Conservation (phyloP, 2,888 invertebrate genomes). For the Cepaea hortensis region DNA sequence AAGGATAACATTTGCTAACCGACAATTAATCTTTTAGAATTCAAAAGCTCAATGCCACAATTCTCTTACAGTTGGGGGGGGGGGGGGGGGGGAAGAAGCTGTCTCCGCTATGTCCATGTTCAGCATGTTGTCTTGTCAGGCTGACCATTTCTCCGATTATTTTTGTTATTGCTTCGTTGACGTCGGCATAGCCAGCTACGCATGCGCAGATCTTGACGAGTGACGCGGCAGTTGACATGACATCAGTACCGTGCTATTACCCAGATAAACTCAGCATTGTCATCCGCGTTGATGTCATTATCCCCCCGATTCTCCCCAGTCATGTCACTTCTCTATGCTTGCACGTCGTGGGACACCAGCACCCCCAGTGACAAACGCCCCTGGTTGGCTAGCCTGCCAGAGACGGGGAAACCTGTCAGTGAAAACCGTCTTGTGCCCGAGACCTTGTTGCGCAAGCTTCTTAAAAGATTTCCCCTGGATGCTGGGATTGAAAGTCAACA, state of each 20-base stretch:
- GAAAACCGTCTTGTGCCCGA: slow-evolving; percentile 8
- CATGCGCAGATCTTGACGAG: neutral
- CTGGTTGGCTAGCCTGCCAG: neutral
- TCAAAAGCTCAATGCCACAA: too few relatives aligned
- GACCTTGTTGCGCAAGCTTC: slow-evolving; percentile 30
- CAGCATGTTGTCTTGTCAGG: too few relatives aligned
- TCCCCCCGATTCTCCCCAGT: neutral
- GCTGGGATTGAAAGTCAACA: slow-evolving; percentile 39
- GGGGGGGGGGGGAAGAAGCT: too few relatives aligned
- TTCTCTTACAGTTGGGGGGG: too few relatives aligned
- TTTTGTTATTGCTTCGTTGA: too few relatives aligned
- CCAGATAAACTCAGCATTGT: neutral
- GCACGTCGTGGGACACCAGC: neutral
- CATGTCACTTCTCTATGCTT: neutral
- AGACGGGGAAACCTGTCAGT: neutral
- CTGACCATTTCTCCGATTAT: too few relatives aligned
- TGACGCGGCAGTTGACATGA: neutral
- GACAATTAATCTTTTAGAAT: too few relatives aligned
- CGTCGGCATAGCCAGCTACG: too few relatives aligned
- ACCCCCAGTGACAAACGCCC: neutral
- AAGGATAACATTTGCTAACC: too few relatives aligned
- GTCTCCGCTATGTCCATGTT: too few relatives aligned
- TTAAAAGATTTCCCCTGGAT: neutral
- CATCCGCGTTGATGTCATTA: slow-evolving; percentile 17
- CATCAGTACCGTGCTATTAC: neutral